Base-by-base conservation (phyloP, 1,140 invertebrate species). In the Drosophila biarmipes region DNA sequence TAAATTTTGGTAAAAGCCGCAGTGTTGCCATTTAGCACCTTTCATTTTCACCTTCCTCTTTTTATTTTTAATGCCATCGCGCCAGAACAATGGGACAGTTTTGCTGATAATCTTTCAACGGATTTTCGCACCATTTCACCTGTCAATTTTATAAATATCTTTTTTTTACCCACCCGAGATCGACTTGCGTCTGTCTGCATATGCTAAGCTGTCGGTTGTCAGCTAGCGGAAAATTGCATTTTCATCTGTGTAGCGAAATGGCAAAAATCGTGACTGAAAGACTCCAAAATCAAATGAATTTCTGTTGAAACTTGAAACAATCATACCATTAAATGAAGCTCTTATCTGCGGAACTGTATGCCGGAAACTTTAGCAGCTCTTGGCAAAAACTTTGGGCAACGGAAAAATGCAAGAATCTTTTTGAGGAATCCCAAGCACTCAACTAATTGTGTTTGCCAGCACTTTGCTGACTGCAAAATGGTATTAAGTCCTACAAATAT, bases 381-480 rank as follows among this genome's bases (percentile, higher is more conserved):
- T 15, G 34, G 19, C 24, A 21, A 10, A 48, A 56, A 69, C 40
- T 59, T 49, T 21, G 12, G 43, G 21, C 35, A 40, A 49, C n/a
- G 2, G 11, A 19, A 21, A 35, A 37, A 5, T 24, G 15, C 10
- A 40, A 56, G 34, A 40, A 48, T 69, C 52, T 31, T 31, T 56
- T 55, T 38, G 29, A 52, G 35, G 59, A 64, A 67, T 64, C 35
- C 45, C 63, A 29, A 64, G 55, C 62, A 55, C 61, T 71, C 43
- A 56, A 71, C 71, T 80, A 80, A 80, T 72, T 80, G 78, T 76
- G 63, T 76, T 80, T 80, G 66, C 63, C 27, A 19, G 63, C 66
- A 69, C 63, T 68, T 68, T 68, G 21, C 48, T 68, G 34, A 38
- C 66, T 55, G 40, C 31, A 67, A 69, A 69, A 69, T 69, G 15